phyloP scores from a whole-genome alignment of 1,140 invertebrate genomes.

The Coptotermes formosanus region DNA sequence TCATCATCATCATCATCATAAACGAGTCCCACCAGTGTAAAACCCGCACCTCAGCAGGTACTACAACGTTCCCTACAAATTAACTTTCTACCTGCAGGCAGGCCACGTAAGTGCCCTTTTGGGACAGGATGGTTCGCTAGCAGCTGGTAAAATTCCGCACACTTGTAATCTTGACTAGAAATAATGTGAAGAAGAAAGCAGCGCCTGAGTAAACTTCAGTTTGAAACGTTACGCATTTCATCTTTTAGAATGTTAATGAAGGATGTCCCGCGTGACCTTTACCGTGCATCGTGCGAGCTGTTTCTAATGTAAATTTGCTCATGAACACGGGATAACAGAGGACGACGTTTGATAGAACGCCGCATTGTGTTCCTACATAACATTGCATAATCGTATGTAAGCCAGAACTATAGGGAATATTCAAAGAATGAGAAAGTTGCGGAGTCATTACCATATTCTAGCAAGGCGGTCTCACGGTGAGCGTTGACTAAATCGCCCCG shows the following conservation, averaged over 20 bases:
- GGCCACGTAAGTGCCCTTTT: no score
- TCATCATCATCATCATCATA: background rate
- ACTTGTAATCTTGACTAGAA: no score
- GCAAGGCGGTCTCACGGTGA: conserved; percentile 11
- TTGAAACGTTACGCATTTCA: background rate
- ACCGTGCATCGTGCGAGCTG: background rate
- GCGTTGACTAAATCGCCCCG: background rate
- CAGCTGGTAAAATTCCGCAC: no score
- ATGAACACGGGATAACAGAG: background rate
- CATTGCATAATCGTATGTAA: background rate
- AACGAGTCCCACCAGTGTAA: background rate
- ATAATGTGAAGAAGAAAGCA: background rate
- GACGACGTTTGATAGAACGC: background rate
- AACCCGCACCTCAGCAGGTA: no score
- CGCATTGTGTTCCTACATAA: background rate
- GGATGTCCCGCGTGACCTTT: background rate
- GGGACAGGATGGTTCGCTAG: no score
- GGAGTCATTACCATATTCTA: background rate
- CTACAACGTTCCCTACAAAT: no score
- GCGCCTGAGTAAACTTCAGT: background rate
- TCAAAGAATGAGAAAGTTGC: background rate
- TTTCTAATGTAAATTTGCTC: background rate
- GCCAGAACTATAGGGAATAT: background rate
- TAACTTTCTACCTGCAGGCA: no score
- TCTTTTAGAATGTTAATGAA: background rate